A percentile compares a stretch with the other conserved stretches of the same genome.
Evolutionary conservation across 2,113 vertebrate genomes (phyloP).

Genomic region (Myotis brandtii): DNA sequence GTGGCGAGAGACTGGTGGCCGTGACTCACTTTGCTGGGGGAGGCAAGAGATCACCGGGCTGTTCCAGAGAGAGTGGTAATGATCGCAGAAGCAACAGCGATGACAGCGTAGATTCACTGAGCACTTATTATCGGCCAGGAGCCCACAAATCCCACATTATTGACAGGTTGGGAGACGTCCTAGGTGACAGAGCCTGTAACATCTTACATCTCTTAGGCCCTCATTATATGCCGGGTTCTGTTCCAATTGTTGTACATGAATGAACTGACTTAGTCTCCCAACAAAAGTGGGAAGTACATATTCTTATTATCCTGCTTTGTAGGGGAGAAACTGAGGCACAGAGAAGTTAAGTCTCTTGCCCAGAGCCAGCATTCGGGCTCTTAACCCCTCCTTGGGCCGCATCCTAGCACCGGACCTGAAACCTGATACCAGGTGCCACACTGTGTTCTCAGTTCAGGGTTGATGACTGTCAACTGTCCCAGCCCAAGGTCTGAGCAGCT

Average conservation of each 20-base stretch:
- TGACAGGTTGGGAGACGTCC: background rate
- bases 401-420: rapidly evolving
- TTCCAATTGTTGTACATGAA: background rate
- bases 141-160: background rate
- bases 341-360: background rate
- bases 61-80: background rate
- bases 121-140: background rate
- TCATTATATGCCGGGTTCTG: background rate
- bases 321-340: background rate
- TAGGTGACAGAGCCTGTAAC: background rate
- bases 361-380: background rate
- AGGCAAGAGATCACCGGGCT: background rate
- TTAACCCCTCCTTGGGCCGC: background rate
- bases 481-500: background rate
- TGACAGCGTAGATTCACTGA: background rate
- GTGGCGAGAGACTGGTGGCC: background rate
- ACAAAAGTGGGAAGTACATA: background rate
- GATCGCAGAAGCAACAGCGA: background rate
- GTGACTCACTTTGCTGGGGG: background rate
- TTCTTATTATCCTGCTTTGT: background rate
- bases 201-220: background rate
- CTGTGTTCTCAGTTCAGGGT: background rate
- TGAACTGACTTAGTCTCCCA: background rate
- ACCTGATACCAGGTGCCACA: rapidly evolving
- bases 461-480: background rate